Evolutionary conservation across 2,113 vertebrate genomes (phyloP).

Genomic region (Calcarius ornatus): DNA sequence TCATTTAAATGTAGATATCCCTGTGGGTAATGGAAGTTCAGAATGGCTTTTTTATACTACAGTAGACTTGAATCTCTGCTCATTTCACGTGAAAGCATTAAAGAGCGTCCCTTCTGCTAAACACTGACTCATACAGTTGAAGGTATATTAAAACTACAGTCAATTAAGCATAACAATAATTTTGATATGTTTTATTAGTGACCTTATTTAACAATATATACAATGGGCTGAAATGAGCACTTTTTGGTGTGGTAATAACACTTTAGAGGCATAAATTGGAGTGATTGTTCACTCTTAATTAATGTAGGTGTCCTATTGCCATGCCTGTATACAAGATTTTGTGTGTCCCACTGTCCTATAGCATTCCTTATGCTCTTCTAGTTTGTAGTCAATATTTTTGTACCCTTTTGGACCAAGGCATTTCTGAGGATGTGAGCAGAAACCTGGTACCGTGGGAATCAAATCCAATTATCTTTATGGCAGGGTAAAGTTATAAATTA

Average conservation of each 20-base stretch:
- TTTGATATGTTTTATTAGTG: neutral
- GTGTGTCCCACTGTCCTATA: neutral
- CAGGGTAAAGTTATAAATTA: constrained; percentile 4
- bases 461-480: constrained; percentile 14
- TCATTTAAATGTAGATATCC: neutral
- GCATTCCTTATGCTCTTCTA: neutral
- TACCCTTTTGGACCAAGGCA: neutral
- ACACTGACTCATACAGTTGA: neutral
- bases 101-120: neutral
- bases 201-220: neutral
- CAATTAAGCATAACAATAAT: neutral
- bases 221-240: neutral
- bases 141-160: neutral
- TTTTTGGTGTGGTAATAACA: neutral
- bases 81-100: neutral
- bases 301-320: neutral
- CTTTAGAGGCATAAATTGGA: neutral
- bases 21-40: neutral
- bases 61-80: neutral
- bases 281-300: neutral
- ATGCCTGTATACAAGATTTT: neutral
- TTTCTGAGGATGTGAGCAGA: neutral
- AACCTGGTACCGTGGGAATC: neutral
- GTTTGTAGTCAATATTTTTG: neutral
- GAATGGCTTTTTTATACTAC: neutral